Evolutionary conservation across 2,113 vertebrate genomes (phyloP).

Genomic region (Ammodramus savannarum): DNA sequence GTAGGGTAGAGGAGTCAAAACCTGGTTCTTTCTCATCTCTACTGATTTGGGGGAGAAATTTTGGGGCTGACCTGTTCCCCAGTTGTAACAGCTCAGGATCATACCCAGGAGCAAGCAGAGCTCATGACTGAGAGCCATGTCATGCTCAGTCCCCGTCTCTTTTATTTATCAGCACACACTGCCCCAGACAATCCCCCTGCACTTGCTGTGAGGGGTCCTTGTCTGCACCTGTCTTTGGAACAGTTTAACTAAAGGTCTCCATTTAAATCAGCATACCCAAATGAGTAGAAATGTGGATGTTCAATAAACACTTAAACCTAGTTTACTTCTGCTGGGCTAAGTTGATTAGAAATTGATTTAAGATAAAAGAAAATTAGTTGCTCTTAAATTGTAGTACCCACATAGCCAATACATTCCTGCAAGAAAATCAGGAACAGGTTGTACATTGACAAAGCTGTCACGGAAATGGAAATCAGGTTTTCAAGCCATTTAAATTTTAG

Average conservation of each 20-base stretch:
- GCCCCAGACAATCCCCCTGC: not conserved
- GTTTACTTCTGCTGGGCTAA: not conserved
- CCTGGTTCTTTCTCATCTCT: not conserved
- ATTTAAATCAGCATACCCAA: not conserved
- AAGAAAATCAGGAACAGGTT: not conserved
- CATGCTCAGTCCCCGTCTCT: not conserved
- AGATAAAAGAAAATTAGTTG: not conserved
- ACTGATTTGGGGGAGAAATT: not conserved
- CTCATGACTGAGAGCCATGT: rapidly evolving
- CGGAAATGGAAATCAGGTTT: not conserved
- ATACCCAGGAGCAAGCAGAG: not conserved
- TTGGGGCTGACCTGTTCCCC: not conserved
- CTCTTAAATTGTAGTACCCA: not conserved
- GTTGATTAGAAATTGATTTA: slow-evolving; percentile 48
- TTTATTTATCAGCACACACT: not conserved
- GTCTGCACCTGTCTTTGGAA: rapidly evolving
- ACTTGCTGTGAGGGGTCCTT: rapidly evolving
- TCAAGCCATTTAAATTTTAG: not conserved
- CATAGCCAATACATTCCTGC: not conserved
- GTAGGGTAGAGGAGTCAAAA: not conserved
- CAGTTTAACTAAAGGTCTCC: not conserved
- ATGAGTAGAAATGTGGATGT: not conserved
- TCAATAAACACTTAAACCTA: not conserved
- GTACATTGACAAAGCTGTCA: not conserved
- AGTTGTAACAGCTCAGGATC: not conserved